Evolutionary conservation across 2,888 invertebrate genomes (phyloP).

Genomic region (Nemotelus pantherinus): DNA sequence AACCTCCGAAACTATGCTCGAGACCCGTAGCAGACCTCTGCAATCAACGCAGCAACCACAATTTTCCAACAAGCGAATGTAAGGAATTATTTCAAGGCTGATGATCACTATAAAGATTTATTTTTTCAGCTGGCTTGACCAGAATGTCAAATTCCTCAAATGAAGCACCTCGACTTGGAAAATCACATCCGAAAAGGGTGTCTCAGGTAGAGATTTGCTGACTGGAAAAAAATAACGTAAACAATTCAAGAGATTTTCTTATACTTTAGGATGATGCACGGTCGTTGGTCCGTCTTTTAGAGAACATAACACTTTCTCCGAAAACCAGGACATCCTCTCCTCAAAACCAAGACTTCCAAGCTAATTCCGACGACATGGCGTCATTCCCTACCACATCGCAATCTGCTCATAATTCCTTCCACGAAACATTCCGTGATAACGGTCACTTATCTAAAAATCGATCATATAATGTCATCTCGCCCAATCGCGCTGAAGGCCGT

Average conservation of each 20-base stretch:
- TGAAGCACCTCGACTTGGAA: no score
- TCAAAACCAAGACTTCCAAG: constrained; percentile 3
- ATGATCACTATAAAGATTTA: not conserved
- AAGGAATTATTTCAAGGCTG: not conserved
- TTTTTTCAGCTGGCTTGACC: not conserved
- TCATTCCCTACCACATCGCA: constrained; percentile 7
- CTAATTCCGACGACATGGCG: not conserved
- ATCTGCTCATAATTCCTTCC: not conserved
- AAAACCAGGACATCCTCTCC: constrained; percentile 5
- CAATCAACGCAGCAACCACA: not conserved
- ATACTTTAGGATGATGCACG: constrained; percentile 45
- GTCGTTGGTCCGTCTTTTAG: constrained; percentile 50
- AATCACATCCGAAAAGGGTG: no score
- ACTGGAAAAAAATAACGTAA: no score
- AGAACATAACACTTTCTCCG: constrained; percentile 51
- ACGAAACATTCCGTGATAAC: not conserved
- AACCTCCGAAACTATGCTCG: constrained; percentile 52
- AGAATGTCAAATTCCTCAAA: not conserved
- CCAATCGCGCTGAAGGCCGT: not conserved
- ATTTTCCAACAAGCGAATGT: constrained; percentile 49
- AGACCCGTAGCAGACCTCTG: constrained; percentile 27
- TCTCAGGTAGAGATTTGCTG: no score
- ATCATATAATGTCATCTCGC: constrained; percentile 6
- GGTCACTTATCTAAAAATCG: constrained; percentile 4
- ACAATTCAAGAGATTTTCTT: no score